Base-by-base conservation (phyloP, 2,113 vertebrate genomes). In the Antechinus stuartii region DNA sequence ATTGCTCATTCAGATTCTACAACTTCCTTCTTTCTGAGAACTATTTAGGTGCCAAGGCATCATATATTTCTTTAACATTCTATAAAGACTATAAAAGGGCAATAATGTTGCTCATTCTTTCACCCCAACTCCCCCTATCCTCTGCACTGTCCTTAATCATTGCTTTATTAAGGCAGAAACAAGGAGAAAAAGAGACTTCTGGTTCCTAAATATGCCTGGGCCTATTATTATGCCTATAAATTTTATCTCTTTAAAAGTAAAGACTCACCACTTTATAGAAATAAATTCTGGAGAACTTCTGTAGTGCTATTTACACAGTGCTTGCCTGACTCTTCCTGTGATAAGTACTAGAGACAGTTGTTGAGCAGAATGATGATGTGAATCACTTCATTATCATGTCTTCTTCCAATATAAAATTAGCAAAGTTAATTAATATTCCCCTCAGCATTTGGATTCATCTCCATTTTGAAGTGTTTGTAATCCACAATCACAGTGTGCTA, bases 381-480 rank as follows among this genome's bases (percentile, higher is more conserved):
- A 90, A 49, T 93, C 46, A 35, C 57, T 91, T 92, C 91, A 68
- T 89, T 89, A 93, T 30, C 89, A 68, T 91, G 68, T 4, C 68
- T 84, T 91, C 91, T 93, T 93, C n/a, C 25, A 61, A 68, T 92
- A 95, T 90, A 42, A 93, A 50, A 90, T 95, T 30, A 54, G 47
- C 47, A 2, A 27, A 57, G 26, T 57, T 92, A 56, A 54, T 92
- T 92, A 56, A 57, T 92, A 92, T 56, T 56, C 23, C 42, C 55
- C n/a, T 84, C 68, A 84, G 68, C 68, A 84, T 84, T 84, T 84
- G 68, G n/a, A 76, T 84, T 84, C 68, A n/a, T 84, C 68, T 84
- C 68, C 68, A 84, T 84, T 84, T 84, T 42, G 68, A 84, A 84
- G 68, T 84, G n/a, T 42, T 84, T 84, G 19, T 84, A 84, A 84